Conservation (phyloP, 2,113 vertebrate species). For the Mystacornis crossleyi region DNA sequence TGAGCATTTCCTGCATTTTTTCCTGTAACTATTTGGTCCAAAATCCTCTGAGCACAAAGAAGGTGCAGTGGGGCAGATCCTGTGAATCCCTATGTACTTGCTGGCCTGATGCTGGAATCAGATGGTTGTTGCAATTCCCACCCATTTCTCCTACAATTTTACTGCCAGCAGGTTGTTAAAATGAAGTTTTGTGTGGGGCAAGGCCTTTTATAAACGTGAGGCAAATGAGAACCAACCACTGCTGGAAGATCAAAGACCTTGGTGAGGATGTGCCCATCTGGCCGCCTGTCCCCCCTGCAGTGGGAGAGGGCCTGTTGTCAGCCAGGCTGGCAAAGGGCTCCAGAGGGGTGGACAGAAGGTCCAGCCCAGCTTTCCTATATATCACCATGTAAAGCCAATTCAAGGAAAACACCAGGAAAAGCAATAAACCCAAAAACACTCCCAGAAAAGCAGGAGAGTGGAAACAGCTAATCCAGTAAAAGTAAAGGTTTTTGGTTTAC, state of each 20-base stretch:
- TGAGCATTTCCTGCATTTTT: not conserved
- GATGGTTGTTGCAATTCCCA: not conserved
- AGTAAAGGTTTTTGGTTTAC: not conserved
- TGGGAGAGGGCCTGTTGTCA: not conserved
- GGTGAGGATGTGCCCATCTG: not conserved
- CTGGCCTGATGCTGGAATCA: not conserved
- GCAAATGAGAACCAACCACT: not conserved
- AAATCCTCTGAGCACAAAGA: not conserved
- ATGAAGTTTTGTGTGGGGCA: not conserved
- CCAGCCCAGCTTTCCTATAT: not conserved
- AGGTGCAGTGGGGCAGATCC: not conserved
- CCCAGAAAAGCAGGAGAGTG: not conserved
- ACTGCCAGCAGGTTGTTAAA: rapidly evolving
- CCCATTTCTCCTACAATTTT: not conserved
- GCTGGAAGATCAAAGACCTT: not conserved
- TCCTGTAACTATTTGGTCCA: not conserved
- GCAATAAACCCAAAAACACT: not conserved
- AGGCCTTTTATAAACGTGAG: not conserved
- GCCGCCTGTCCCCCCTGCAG: not conserved
- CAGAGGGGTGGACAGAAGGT: not conserved
- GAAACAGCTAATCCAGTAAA: not conserved
- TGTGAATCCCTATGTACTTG: rapidly evolving
- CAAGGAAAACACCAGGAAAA: not conserved
- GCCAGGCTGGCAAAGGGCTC: not conserved
- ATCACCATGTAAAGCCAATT: not conserved